Base-by-base conservation (phyloP, 2,888 invertebrate species). In the Hypercompe scribonia region DNA sequence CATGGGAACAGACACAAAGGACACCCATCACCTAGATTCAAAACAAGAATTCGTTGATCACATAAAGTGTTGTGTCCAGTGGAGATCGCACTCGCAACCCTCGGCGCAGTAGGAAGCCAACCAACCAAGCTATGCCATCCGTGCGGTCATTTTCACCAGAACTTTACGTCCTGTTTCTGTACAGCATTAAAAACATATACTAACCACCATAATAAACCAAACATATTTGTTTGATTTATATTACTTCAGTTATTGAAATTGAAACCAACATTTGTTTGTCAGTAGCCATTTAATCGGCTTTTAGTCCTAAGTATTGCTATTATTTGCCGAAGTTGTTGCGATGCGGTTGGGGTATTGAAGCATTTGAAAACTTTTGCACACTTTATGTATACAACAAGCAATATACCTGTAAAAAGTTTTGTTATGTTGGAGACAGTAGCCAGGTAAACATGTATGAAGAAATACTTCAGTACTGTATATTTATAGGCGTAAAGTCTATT, bases 251-350 rank as follows among this genome's bases (percentile, higher is more conserved):
- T 39, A 34, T 77, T 73, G 54, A 0, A 71, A 65, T 76, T 66
- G 70, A 54, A 76, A 78, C 73, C 68, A 73, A 72, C 21, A 64
- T 65, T 75, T 78, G 69, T 78, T 81, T 74, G 75, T 74, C 63
- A 54, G 70, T 75, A 74, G 64, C 74, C 65, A 64, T 74, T 70
- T 83, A 81, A 83, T 83, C 84, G 77, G 84, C 81, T 83, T 82
- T 78, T 72, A 69, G 71, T 78, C 67, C 69, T 63, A 58, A 74
- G 74, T 67, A 72, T 71, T 71, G 69, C 46, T 42, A 72, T 73
- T 67, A 69, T 74, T 78, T 74, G n/a, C 24, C 33, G 65, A 73
- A 80, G 68, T 79, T 74, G 58, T 75, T 79, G 68, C 63, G 46
- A 21, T 66, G 42, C 24, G 36, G 42, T 65, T 28, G 39, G 36